Conservation (phyloP, 2,113 vertebrate genomes). For the Pontoporia blainvillei region DNA sequence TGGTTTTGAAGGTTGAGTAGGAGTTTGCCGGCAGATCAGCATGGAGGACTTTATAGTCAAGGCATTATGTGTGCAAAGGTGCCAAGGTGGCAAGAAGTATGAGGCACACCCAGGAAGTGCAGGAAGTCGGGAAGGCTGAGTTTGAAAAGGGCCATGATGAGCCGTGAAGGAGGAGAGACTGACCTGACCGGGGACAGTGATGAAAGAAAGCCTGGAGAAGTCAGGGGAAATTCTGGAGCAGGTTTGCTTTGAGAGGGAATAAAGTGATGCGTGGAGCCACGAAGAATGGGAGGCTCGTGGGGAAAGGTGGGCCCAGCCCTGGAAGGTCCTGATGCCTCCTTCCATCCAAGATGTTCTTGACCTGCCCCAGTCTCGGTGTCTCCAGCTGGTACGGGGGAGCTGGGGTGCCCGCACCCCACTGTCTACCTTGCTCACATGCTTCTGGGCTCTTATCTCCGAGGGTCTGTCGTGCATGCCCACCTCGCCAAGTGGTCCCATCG, state of each 20-base stretch:
- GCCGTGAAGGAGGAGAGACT: background rate
- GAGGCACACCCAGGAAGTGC: background rate
- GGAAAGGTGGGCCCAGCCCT: background rate
- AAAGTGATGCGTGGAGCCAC: background rate
- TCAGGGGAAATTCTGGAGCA: background rate
- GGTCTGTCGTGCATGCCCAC: conserved; percentile 10
- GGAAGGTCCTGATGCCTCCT: background rate
- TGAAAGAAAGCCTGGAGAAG: background rate
- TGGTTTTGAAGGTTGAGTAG: conserved; percentile 24
- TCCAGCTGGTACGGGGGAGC: background rate
- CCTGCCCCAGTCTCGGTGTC: background rate
- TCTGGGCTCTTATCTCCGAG: conserved; percentile 53
- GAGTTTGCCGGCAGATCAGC: background rate
- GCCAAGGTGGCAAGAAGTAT: background rate
- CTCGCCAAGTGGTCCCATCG: conserved; percentile 26
- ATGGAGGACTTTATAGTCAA: background rate
- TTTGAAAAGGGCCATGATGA: background rate
- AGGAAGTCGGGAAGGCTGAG: background rate
- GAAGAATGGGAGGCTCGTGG: background rate
- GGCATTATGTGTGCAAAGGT: background rate
- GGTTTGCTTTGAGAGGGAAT: background rate
- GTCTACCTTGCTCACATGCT: conserved; percentile 58
- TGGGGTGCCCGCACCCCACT: fast-evolving
- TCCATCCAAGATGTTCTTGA: background rate
- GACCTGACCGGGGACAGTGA: background rate